A percentile compares a stretch with the other conserved stretches of the same genome.
Conservation (phyloP, 2,113 vertebrate genomes). For the Mustelus asterias region DNA sequence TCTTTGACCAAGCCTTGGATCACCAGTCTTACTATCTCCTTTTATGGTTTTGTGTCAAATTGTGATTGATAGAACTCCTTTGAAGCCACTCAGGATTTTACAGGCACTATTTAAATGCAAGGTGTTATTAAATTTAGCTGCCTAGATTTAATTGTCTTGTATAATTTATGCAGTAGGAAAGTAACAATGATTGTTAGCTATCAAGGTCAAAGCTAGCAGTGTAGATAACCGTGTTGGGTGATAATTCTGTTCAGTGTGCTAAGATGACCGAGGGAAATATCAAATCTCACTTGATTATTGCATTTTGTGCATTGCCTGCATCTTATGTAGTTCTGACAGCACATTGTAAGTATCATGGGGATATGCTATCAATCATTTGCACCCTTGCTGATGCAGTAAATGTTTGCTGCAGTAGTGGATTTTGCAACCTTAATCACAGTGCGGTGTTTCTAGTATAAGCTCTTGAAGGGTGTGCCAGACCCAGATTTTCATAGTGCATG, state of each 20-base stretch:
- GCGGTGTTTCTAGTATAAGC: not conserved
- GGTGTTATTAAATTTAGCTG: not conserved
- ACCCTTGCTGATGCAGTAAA: not conserved
- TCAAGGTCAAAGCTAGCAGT: slow-evolving; percentile 17
- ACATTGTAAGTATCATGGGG: not conserved
- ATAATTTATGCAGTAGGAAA: not conserved
- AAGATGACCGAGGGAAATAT: not conserved
- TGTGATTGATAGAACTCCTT: not conserved
- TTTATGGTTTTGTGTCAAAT: not conserved
- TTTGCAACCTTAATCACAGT: slow-evolving; percentile 24
- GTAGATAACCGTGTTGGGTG: not conserved
- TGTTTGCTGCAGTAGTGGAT: slow-evolving; percentile 23
- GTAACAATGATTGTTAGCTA: not conserved
- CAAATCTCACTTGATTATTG: slow-evolving; percentile 3
- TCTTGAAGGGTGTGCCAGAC: not conserved
- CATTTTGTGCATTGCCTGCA: slow-evolving; percentile 35
- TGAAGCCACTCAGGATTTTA: not conserved
- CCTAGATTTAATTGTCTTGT: not conserved
- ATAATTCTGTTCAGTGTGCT: not conserved
- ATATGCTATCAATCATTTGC: not conserved
- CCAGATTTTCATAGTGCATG: not conserved
- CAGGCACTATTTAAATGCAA: not conserved
- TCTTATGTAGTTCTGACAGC: slow-evolving; percentile 2
- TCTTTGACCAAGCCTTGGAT: not conserved
- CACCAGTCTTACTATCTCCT: not conserved